These are phyloP conservation scores for Bembecia ichneumoniformis DNA, from an alignment of 2,888 invertebrate species.

Conservation along the genomic window DNA sequence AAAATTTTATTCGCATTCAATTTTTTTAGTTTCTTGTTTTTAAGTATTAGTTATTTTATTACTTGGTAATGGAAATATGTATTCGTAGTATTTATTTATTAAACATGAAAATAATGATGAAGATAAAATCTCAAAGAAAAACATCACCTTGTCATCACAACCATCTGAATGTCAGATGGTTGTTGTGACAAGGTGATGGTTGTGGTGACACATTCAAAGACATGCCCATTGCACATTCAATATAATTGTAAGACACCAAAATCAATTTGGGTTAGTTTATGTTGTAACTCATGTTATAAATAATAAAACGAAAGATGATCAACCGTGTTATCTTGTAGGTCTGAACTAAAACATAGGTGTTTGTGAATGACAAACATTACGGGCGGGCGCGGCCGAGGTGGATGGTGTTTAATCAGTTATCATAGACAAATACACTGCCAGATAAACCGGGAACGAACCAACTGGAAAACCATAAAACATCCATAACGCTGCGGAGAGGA, in stretches of 20 bases:
- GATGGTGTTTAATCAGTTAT: conserved; percentile 48
- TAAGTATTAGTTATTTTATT: no score
- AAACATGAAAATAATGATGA: not conserved
- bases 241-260: no score
- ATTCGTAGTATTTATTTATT: no score
- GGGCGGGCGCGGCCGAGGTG: conserved; percentile 55
- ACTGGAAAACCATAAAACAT: not conserved
- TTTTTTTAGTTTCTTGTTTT: no score
- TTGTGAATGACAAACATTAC: conserved; percentile 45
- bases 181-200: no score
- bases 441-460: conserved; percentile 19
- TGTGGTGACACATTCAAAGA: no score
- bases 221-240: no score
- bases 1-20: no score
- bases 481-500: no score
- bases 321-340: conserved; percentile 19
- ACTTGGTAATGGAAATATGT: no score
- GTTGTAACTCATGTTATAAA: conserved; percentile 6
- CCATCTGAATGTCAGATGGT: no score
- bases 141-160: no score
- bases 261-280: conserved; percentile 9
- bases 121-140: not conserved
- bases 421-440: conserved; percentile 44
- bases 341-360: conserved; percentile 29
- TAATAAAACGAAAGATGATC: conserved; percentile 15